A percentile compares a stretch with the other conserved stretches of the same genome.
phyloP scores from a whole-genome alignment of 2,888 invertebrate genomes.

The Cyrtodaria siliqua region DNA sequence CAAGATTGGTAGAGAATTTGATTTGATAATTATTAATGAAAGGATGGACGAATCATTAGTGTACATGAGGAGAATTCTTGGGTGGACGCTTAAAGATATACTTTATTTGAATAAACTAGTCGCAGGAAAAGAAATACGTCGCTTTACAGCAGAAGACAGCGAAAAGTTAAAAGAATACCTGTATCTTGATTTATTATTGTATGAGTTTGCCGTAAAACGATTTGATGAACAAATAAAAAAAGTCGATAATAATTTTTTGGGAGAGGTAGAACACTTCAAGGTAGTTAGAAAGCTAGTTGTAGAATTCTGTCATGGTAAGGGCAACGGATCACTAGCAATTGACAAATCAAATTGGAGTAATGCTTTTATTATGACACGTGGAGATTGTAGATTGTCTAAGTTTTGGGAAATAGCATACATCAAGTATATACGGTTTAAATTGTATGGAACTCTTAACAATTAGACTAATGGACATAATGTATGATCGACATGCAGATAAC shows the following conservation, averaged over 20 bases:
- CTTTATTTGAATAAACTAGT: conserved; percentile 48
- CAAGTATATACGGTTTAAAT: conserved; percentile 32
- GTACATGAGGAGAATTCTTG: conserved; percentile 62
- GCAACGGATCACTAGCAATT: conserved; percentile 20
- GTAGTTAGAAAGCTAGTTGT: conserved; percentile 1
- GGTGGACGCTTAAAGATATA: conserved; percentile 68
- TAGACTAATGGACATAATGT: too few species aligned
- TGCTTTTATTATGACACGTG: conserved; percentile 30
- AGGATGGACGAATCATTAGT: conserved; percentile 72
- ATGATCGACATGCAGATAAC: too few species aligned
- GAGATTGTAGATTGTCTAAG: conserved; percentile 52
- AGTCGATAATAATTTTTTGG: conserved; percentile 29
- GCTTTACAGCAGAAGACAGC: conserved; percentile 26
- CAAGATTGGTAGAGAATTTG: conserved; percentile 61
- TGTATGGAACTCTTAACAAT: conserved; percentile 37
- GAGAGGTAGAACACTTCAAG: conserved; percentile 39
- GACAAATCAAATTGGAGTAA: conserved; percentile 51
- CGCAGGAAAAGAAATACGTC: conserved; percentile 3
- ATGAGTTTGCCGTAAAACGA: conserved; percentile 21
- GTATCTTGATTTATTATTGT: conserved; percentile 47
- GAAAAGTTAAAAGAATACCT: conserved; percentile 26
- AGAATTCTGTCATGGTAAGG: conserved; percentile 20
- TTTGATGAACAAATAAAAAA: conserved; percentile 19
- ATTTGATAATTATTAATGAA: conserved; percentile 70
- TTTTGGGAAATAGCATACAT: conserved; percentile 48